Base-by-base conservation (phyloP, 2,888 invertebrate genomes). In the Parnassius glacialis region DNA sequence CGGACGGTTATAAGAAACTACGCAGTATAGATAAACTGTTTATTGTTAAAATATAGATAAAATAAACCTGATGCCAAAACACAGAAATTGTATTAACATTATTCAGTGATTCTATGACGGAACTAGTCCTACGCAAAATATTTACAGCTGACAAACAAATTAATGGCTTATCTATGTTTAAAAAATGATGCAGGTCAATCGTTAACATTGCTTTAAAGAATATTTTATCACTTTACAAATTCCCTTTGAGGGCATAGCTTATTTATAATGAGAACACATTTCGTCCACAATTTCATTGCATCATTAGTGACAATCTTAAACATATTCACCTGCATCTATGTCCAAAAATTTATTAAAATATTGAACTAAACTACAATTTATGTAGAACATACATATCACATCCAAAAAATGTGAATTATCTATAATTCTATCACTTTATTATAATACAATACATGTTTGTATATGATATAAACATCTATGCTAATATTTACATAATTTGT, bases 1-100 rank as follows among this genome's bases (percentile, higher is more conserved):
- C 52, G 58, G 53, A 64, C 25, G 43, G 20, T 10, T 59, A 67
- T 69, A 74, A 70, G 72, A 80, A 75, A 66, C 61, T 59, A 66
- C 50, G 54, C 51, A 64, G 51, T 82, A 78, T 83, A 84, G 85
- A 85, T 83, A 83, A 86, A 83, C 76, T 84, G 90, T 90, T 90
- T 87, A 90, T 90, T 83, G 83, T 87, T 87, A 91, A 90, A 90
- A 90, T 90, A 90, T 90, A 88, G 87, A 89, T 90, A 89, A 91
- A 90, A 91, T 90, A 88, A 90, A 88, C 85, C 87, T 85, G 85
- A 87, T 85, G 87, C 83, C 81, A 84, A 85, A 90, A 89, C 87
- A 88, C 89, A 84, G 81, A 81, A 84, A 87, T 84, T 83, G 79
- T 85, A 87, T 87, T 83, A 87, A 87, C 85, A 84, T 76, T 76